phyloP scores from a whole-genome alignment of 2,797 vertebrate species.

The Emys orbicularis region DNA sequence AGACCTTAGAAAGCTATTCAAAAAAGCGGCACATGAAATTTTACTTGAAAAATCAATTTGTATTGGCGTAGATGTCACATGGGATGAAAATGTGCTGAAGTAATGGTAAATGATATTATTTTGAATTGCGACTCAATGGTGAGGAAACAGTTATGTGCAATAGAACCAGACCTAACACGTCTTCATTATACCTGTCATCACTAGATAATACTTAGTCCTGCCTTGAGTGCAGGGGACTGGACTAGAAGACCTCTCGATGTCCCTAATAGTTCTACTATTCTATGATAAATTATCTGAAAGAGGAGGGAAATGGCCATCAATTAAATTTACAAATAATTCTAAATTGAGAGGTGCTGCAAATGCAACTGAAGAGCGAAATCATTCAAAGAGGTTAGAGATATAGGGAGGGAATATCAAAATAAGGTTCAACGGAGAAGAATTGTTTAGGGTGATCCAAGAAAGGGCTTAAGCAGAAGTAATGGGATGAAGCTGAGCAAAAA shows the following conservation, averaged over 20 bases:
- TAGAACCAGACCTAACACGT: not conserved
- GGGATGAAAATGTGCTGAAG: slow-evolving; percentile 43
- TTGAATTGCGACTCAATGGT: slow-evolving; percentile 51
- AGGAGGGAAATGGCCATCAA: not conserved
- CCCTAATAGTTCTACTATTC: too few relatives aligned
- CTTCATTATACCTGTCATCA: not conserved
- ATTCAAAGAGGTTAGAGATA: not conserved
- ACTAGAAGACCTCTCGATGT: too few relatives aligned
- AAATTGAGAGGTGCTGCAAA: not conserved
- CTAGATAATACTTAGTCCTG: too few relatives aligned
- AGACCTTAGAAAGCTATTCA: slow-evolving; percentile 34
- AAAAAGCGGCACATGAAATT: slow-evolving; percentile 37
- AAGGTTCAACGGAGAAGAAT: not conserved
- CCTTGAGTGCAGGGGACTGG: too few relatives aligned
- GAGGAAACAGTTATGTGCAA: not conserved
- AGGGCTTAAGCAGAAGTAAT: not conserved
- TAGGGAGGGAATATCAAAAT: slow-evolving; percentile 15
- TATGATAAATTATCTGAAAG: slow-evolving; percentile 2
- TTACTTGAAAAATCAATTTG: not conserved
- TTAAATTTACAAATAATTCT: slow-evolving; percentile 17
- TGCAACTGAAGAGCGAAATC: not conserved
- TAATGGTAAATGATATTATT: slow-evolving; percentile 37
- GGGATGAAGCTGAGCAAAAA: not conserved
- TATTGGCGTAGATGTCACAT: slow-evolving; percentile 1
- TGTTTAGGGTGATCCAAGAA: not conserved